phyloP scores from a whole-genome alignment of 2,888 invertebrate genomes.

The Dysmachus trigonus region DNA sequence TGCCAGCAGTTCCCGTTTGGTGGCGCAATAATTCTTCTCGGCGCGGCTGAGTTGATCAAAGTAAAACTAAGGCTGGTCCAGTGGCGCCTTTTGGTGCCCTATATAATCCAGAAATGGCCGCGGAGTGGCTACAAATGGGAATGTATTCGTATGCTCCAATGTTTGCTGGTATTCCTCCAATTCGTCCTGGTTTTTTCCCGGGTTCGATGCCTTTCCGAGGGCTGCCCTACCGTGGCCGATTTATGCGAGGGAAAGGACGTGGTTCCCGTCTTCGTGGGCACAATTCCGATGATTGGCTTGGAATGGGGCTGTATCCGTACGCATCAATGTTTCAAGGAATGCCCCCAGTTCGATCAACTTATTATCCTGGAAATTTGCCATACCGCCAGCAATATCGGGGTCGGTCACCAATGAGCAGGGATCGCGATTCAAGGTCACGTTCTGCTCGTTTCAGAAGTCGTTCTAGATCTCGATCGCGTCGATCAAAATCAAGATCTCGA shows the following conservation, averaged over 20 bases:
- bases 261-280: conserved; percentile 54
- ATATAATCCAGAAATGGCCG: conserved; percentile 57
- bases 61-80: conserved; percentile 61
- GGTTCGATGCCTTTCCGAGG: conserved; percentile 53
- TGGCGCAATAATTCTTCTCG: too few species aligned
- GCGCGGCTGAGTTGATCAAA: too few species aligned
- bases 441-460: neutral
- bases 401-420: conserved; percentile 64
- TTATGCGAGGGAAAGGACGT: conserved; percentile 65
- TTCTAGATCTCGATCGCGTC: neutral
- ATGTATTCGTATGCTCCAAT: conserved; percentile 61
- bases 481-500: conserved; percentile 55
- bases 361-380: conserved; percentile 58
- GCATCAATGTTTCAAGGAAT: conserved; percentile 60
- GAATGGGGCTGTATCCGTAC: conserved; percentile 61
- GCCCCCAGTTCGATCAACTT: conserved; percentile 54
- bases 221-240: conserved; percentile 56
- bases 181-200: conserved; percentile 57
- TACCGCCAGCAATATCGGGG: conserved; percentile 52
- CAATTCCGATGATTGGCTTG: conserved; percentile 60
- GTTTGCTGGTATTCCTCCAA: conserved; percentile 58
- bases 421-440: conserved; percentile 59
- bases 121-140: conserved; percentile 63
- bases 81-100: conserved; percentile 52
- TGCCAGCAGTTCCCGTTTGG: too few species aligned